Base-by-base conservation (phyloP, 37 sponge, comb jelly and placozoan genomes). In the Amphimedon queenslandica region DNA sequence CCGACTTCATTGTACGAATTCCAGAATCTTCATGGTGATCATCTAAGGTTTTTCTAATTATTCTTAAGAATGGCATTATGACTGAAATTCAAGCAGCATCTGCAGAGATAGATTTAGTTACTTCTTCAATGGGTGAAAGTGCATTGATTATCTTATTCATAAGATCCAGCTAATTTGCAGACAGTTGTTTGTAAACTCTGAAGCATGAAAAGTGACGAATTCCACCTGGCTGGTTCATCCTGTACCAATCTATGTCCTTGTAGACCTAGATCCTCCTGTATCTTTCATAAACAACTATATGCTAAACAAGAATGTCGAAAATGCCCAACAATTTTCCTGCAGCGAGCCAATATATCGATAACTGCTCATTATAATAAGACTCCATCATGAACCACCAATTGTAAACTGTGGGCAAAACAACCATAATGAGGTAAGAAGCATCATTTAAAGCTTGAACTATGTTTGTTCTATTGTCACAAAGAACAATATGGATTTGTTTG, bases 311-410 rank as follows among this genome's bases (percentile, higher is more conserved):
- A 76, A 42, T 66, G 77, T 29, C 72, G 56, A 37, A 80, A 72
- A 57, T 80, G 81, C 24, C 81, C 81, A 60, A 80, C 81, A 80
- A 80, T 80, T 38, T 61, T 72, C 28, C 73, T 37, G 35, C 81
- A 71, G 32, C 38, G 51, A 25, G 71, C 63, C 31, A 80, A 29
- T 2, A 68, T 24, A 73, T 76, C 81, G 23, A 20, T 80, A 4
- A 80, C 72, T 61, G 51, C 72, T 60, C 73, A 31, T 61, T 80
- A 73, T 42, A 47, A 61, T n/a, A 80, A 63, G 27, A 72, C 72
- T 37, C 81, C 72, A 72, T 80, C 81, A 63, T 80, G 71, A 23
- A 80, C 55, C 23, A 72, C 73, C 2, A 80, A 42, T 42, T 80
- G 81, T 25, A 80, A 31, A 6, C 65, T 80, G 65, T 80, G 73